A percentile compares a stretch with the other conserved stretches of the same genome.
These are phyloP conservation scores for Cnemophilus loriae DNA, from an alignment of 2,113 vertebrate genomes.

Conservation along the genomic window DNA sequence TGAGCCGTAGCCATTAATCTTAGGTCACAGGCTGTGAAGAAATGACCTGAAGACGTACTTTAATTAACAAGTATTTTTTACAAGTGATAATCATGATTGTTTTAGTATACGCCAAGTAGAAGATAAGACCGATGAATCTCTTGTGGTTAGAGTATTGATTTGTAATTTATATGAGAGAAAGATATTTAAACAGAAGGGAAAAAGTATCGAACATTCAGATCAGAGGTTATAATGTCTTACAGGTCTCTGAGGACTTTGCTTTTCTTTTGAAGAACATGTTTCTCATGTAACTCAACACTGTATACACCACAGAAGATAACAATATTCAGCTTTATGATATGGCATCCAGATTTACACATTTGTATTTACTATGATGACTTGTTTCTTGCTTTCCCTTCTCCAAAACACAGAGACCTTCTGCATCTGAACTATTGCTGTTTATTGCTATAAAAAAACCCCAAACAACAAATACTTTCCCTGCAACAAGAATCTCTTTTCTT, in stretches of 20 bases:
- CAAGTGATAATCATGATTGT: not conserved
- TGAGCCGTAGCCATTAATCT: not conserved
- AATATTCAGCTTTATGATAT: not conserved
- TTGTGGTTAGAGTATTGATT: not conserved
- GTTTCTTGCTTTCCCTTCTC: not conserved
- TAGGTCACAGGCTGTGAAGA: not conserved
- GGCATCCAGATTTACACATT: not conserved
- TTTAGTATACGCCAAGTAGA: not conserved
- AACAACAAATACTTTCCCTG: not conserved
- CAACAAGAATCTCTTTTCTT: not conserved
- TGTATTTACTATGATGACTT: not conserved
- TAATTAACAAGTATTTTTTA: constrained; percentile 17
- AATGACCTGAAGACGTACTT: constrained; percentile 7
- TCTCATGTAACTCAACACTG: not conserved
- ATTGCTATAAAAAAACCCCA: not conserved
- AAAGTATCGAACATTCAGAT: not conserved
- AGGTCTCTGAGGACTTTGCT: not conserved
- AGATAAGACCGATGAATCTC: constrained; percentile 7
- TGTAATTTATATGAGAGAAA: constrained; percentile 2
- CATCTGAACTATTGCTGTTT: not conserved
- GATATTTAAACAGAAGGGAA: not conserved
- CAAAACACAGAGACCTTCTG: not conserved
- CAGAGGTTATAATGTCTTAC: not conserved
- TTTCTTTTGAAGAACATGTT: not conserved
- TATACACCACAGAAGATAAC: not conserved